Evolutionary conservation across 2,113 vertebrate species (phyloP).

Genomic region (Erinaceus europaeus): DNA sequence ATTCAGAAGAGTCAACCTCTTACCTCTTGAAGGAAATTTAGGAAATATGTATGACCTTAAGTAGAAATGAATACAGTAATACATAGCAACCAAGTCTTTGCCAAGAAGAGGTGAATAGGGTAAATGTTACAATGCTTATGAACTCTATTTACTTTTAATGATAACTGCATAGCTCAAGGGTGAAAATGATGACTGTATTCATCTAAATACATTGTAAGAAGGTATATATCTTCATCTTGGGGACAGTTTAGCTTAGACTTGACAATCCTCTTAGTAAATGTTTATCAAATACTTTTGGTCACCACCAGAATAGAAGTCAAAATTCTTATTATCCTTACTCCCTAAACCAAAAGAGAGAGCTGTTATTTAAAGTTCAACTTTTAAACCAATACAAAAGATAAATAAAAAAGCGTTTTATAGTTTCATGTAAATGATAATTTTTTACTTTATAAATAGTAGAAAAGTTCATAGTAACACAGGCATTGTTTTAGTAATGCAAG

Average conservation of each 20-base stretch:
- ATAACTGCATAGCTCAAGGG: neutral
- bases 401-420: constrained; percentile 57
- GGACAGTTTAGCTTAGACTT: constrained; percentile 21
- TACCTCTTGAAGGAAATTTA: neutral
- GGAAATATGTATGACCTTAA: neutral
- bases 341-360: constrained; percentile 25
- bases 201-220: constrained; percentile 13
- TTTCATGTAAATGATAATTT: constrained; percentile 51
- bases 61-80: neutral
- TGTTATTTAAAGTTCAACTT: constrained; percentile 59
- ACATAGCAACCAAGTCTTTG: neutral
- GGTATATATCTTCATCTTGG: neutral
- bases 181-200: constrained; percentile 23
- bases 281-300: constrained; percentile 63
- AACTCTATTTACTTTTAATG: constrained; percentile 28
- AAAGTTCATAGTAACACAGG: constrained; percentile 40
- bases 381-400: constrained; percentile 55
- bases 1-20: neutral
- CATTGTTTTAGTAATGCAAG: constrained; percentile 23
- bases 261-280: constrained; percentile 45
- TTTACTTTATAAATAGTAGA: constrained; percentile 61
- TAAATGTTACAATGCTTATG: neutral
- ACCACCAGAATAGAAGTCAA: constrained; percentile 58
- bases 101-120: neutral
- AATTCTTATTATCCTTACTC: constrained; percentile 34